These are phyloP conservation scores for Aporrectodea caliginosa DNA, from an alignment of 1,140 invertebrate genomes.

Conservation along the genomic window DNA sequence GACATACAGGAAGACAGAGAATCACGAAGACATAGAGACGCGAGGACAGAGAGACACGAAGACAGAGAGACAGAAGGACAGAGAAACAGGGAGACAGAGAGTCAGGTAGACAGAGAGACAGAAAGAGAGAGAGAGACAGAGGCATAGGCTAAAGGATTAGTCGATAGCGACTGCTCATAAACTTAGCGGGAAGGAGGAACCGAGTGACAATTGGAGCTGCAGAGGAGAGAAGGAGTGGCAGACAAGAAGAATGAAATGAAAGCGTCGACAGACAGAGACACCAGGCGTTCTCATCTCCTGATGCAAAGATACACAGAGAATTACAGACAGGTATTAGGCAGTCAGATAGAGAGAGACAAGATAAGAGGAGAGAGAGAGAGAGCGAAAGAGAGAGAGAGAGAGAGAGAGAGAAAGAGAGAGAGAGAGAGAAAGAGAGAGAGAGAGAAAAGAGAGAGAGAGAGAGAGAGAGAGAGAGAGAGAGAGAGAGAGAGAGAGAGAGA, in stretches of 20 bases:
- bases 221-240: background rate
- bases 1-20: background rate
- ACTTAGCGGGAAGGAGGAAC: background rate
- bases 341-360: background rate
- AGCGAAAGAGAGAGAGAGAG: background rate
- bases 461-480: conserved; percentile 1
- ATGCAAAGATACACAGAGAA: background rate
- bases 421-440: background rate
- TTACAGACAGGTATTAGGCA: background rate
- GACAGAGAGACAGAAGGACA: background rate
- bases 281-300: too few relatives aligned
- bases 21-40: background rate
- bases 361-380: background rate
- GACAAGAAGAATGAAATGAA: background rate
- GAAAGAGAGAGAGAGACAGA: background rate
- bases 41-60: background rate
- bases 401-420: background rate
- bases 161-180: background rate
- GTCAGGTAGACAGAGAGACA: conserved; percentile 1
- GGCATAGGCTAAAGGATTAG: background rate
- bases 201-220: background rate
- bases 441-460: background rate
- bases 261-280: too few relatives aligned
- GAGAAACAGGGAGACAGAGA: background rate
- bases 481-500: conserved; percentile 1